Conservation (phyloP, 2,888 invertebrate genomes). For the Sphaerophoria taeniata region DNA sequence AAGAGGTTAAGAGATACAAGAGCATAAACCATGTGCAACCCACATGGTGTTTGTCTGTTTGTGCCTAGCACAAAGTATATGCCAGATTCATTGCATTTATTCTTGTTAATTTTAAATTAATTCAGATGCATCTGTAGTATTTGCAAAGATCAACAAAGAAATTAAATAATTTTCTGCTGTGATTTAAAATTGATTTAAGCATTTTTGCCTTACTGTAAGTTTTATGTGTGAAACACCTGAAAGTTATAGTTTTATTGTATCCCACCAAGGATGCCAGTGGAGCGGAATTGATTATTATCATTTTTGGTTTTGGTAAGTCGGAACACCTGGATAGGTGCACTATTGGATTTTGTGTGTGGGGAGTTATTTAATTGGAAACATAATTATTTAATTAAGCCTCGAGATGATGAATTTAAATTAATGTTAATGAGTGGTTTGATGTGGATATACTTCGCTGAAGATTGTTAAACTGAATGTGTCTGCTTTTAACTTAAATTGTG, state of each 20-base stretch:
- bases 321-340: constrained; percentile 55
- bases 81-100: constrained; percentile 53
- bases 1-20: constrained; percentile 48
- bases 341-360: constrained; percentile 52
- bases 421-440: no score
- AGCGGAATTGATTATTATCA: constrained; percentile 70
- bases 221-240: constrained; percentile 57
- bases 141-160: constrained; percentile 22
- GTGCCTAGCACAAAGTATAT: no score
- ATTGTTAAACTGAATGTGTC: no score
- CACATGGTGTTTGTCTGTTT: constrained; percentile 42
- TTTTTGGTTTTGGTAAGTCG: background rate
- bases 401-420: no score
- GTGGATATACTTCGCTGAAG: no score
- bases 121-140: constrained; percentile 72
- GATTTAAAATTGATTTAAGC: constrained; percentile 61
- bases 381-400: no score
- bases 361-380: constrained; percentile 21
- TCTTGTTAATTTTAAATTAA: constrained; percentile 59
- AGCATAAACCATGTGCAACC: background rate
- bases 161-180: constrained; percentile 21
- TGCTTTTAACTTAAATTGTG: no score
- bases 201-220: background rate
- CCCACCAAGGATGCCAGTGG: constrained; percentile 67
- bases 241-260: constrained; percentile 54